Evolutionary conservation across 2,888 invertebrate species (phyloP).

Genomic region (Merodon equestris): DNA sequence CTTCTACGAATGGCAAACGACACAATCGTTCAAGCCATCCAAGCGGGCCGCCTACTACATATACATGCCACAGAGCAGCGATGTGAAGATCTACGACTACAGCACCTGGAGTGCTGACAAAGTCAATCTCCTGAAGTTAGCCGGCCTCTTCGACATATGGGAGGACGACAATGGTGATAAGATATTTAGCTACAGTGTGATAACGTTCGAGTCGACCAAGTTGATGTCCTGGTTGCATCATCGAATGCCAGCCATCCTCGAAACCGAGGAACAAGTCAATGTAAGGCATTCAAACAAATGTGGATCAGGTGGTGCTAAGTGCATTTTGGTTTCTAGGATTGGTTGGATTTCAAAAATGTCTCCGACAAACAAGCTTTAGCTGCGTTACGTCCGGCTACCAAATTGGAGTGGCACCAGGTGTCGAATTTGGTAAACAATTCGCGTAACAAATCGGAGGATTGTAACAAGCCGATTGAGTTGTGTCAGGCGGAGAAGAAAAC

Average conservation of each 20-base stretch:
- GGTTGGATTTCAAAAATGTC: constrained; percentile 83
- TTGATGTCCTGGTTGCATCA: constrained; percentile 87
- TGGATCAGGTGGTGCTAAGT: not conserved
- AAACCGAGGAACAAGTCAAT: constrained; percentile 83
- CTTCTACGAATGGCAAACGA: constrained; percentile 90
- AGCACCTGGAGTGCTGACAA: constrained; percentile 80
- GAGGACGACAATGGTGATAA: constrained; percentile 81
- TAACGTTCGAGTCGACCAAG: constrained; percentile 87
- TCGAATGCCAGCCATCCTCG: constrained; percentile 89
- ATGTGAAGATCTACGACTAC: constrained; percentile 81
- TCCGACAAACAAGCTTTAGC: constrained; percentile 80
- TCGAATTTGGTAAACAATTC: constrained; percentile 86
- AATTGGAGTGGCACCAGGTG: constrained; percentile 85
- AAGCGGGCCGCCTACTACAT: constrained; percentile 87
- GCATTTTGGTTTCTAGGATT: constrained; percentile 80
- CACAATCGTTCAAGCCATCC: constrained; percentile 82
- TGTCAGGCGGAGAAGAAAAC: constrained; percentile 59
- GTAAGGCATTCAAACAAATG: constrained; percentile 79
- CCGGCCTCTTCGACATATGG: constrained; percentile 88
- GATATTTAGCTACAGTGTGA: constrained; percentile 86
- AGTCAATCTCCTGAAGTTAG: constrained; percentile 85
- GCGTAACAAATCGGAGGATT: constrained; percentile 82
- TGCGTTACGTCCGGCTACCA: constrained; percentile 78
- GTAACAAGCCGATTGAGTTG: constrained; percentile 80
- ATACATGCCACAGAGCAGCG: constrained; percentile 82